Conservation (phyloP, 2,113 vertebrate genomes). For the Gyps fulvus region DNA sequence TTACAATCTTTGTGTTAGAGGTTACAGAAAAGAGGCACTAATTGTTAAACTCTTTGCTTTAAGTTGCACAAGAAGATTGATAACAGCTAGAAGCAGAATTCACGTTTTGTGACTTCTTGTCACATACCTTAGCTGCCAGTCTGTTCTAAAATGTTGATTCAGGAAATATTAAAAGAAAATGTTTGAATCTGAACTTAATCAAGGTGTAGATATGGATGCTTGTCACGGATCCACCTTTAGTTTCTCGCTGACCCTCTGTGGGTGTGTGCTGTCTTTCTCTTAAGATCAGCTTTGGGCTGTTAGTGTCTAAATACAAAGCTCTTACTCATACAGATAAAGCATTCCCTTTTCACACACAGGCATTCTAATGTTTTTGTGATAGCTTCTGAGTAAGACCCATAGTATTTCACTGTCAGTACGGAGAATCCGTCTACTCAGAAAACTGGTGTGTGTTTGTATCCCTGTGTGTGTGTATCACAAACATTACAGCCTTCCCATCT, state of each 20-base stretch:
- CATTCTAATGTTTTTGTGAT: background rate
- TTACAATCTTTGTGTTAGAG: background rate
- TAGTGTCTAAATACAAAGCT: background rate
- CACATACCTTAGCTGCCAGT: background rate
- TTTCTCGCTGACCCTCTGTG: background rate
- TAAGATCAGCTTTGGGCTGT: background rate
- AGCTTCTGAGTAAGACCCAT: background rate
- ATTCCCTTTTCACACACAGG: background rate
- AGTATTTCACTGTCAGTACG: background rate
- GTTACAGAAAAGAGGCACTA: background rate
- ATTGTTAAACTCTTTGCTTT: background rate
- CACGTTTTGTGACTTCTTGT: background rate
- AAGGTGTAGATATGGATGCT: background rate
- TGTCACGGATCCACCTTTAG: background rate
- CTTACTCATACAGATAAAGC: background rate
- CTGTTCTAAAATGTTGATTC: background rate
- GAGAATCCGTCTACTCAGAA: constrained; percentile 24
- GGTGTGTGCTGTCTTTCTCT: background rate
- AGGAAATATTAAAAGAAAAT: background rate
- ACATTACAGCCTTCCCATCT: constrained; percentile 33
- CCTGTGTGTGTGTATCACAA: background rate
- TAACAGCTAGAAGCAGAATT: background rate
- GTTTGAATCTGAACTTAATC: background rate
- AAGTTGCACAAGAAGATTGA: background rate
- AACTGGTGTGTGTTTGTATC: constrained; percentile 7